Evolutionary conservation across 2,888 invertebrate species (phyloP).

Genomic region (Aporophyla nigra): DNA sequence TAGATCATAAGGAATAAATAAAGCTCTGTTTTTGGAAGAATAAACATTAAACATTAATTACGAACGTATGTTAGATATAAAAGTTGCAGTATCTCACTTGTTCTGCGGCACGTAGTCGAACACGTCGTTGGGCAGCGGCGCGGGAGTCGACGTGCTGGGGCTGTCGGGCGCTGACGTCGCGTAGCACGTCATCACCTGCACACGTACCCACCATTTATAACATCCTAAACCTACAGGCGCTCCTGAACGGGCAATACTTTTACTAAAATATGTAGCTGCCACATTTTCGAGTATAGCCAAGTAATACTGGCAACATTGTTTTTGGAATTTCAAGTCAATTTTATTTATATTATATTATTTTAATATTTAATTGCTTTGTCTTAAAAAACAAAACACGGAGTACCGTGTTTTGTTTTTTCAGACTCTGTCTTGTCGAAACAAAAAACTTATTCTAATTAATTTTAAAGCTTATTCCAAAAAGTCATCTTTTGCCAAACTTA

Average conservation of each 20-base stretch:
- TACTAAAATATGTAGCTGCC: not conserved
- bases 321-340: not conserved
- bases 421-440: too few species aligned
- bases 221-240: not conserved
- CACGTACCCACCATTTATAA: not conserved
- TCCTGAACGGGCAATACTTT: not conserved
- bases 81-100: conserved; percentile 63
- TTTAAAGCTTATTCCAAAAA: too few species aligned
- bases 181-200: conserved; percentile 88
- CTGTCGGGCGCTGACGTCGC: conserved; percentile 88
- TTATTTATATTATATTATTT: too few species aligned
- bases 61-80: not conserved
- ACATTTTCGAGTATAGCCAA: not conserved
- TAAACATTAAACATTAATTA: too few species aligned
- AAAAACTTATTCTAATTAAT: too few species aligned
- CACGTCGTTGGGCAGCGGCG: conserved; percentile 78
- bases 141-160: conserved; percentile 82
- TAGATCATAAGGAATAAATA: too few species aligned
- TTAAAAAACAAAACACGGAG: too few species aligned
- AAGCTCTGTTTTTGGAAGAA: too few species aligned
- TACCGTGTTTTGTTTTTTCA: too few species aligned
- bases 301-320: not conserved
- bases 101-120: conserved; percentile 83
- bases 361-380: too few species aligned
- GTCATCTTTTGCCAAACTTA: too few species aligned